phyloP scores from a whole-genome alignment of 2,113 vertebrate species.

The Mustela lutreola region DNA sequence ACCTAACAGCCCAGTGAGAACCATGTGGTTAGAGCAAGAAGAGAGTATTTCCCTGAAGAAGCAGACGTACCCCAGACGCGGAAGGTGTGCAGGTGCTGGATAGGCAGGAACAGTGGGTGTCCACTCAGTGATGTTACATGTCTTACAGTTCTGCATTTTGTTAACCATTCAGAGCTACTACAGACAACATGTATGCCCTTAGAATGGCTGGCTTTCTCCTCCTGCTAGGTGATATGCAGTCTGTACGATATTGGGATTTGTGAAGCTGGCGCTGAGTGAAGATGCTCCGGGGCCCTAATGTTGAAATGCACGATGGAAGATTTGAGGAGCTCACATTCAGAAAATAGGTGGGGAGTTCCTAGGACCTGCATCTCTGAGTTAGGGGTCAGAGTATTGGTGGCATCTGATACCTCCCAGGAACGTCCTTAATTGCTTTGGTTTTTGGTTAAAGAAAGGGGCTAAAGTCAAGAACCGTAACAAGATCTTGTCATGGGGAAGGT shows the following conservation, averaged over 20 bases:
- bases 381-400: neutral
- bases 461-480: neutral
- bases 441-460: neutral
- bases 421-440: neutral
- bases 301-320: neutral
- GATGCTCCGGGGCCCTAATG: neutral
- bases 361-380: neutral
- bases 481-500: neutral
- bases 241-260: neutral
- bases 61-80: rapidly evolving
- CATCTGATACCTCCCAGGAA: neutral
- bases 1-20: neutral
- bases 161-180: neutral
- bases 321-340: neutral
- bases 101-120: neutral
- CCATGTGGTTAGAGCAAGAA: neutral
- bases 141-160: neutral
- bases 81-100: neutral
- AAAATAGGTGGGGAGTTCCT: neutral
- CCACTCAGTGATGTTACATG: neutral
- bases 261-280: neutral
- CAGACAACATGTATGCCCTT: rapidly evolving
- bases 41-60: neutral
- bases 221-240: neutral
- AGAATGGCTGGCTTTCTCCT: neutral